phyloP scores from a whole-genome alignment of 2,888 invertebrate species.

The Phrixothrix hirtus region DNA sequence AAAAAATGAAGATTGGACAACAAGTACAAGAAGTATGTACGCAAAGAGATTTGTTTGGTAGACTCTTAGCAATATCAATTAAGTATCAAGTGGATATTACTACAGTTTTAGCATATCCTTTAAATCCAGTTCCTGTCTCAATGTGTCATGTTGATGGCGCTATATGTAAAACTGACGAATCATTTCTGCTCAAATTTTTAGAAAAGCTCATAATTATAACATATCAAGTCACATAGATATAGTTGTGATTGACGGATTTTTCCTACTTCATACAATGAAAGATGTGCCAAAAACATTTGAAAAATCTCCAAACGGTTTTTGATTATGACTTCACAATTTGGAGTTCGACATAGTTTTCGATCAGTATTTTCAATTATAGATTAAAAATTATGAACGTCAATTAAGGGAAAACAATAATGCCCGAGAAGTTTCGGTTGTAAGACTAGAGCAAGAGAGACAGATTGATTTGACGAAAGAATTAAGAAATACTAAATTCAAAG shows the following conservation, averaged over 20 bases:
- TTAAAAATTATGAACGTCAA: conserved; percentile 33
- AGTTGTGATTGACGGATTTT: conserved; percentile 39
- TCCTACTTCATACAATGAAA: conserved; percentile 36
- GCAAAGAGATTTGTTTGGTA: too few species aligned
- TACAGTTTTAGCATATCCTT: conserved; percentile 31
- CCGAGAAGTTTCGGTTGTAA: conserved; percentile 32
- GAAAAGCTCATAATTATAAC: neutral
- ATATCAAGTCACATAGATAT: conserved; percentile 18
- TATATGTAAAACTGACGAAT: conserved; percentile 1
- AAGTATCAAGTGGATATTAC: conserved; percentile 28
- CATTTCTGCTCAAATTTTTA: neutral
- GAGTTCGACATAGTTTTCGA: conserved; percentile 39
- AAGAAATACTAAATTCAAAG: conserved; percentile 39
- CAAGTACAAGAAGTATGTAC: too few species aligned
- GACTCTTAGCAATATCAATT: conserved; percentile 40
- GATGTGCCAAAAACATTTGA: conserved; percentile 34
- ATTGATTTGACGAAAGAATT: conserved; percentile 37
- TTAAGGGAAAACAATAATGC: conserved; percentile 21
- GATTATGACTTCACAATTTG: conserved; percentile 12
- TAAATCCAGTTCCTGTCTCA: conserved; percentile 34
- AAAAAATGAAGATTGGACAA: too few species aligned
- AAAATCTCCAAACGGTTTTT: conserved; percentile 33
- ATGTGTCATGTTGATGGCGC: conserved; percentile 41
- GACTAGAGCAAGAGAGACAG: conserved; percentile 39
- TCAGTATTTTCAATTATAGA: conserved; percentile 17